Evolutionary conservation across 2,888 invertebrate species (phyloP), one percentile per base, ranked within the genome.

Genomic region (Dasysyrphus albostriatus): DNA sequence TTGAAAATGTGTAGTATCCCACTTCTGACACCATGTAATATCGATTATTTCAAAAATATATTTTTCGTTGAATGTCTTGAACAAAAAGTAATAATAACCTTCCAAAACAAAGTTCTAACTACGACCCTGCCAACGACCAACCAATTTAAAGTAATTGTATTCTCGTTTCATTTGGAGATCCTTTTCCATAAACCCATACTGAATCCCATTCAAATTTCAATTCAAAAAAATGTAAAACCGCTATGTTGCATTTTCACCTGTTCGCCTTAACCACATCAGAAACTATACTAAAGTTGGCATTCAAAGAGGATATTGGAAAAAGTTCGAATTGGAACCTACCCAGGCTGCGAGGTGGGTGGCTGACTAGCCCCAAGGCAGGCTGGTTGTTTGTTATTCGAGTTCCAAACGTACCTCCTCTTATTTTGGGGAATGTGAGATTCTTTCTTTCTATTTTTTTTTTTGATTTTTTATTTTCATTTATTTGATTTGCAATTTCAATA

Each of bases 221-320:
- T 81, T 72, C 75, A 47, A 77, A 54, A n/a, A 74, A 61, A 81
- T 73, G 58, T 42, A 32, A 69, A 82, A 85, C 73, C 81, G 69
- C 63, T 77, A 82, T 74, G 82, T 70, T 81, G 85, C 77, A 63
- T 58, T 70, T 82, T 82, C 85, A 85, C 85, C 85, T 85, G 85
- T 70, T 77, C 73, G 39, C 61, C 75, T 63, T 51, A 44, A 67
- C 47, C 81, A 72, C 76, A 80, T 61, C 59, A 61, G 14, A 67
- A 78, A 74, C 81, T 81, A 61, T 42, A 63, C 54, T 6, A 69
- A 85, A 77, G 19, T 61, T 51, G 51, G n/a, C 34, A 61, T 39
- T 39, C 42, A 61, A 24, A 29, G 37, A 83, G 82, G 83, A 83
- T 87, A 87, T 87, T 87, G 87, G 75, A 87, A 87, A 87, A 79